Conservation (phyloP, 2,797 vertebrate genomes). For the Tauraco hartlaubi region DNA sequence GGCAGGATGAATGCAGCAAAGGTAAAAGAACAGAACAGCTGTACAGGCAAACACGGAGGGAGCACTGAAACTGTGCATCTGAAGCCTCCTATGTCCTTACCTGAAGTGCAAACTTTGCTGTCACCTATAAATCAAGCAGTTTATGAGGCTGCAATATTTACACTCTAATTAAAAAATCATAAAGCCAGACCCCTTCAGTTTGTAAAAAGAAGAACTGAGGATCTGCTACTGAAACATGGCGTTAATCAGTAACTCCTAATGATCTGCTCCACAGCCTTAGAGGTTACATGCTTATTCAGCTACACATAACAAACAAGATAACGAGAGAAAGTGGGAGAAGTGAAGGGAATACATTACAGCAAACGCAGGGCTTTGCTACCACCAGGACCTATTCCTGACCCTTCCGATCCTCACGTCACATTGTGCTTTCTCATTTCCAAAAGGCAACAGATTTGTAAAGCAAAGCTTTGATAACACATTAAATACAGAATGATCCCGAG, state of each 20-base stretch:
- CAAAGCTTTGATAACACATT: slow-evolving; percentile 5
- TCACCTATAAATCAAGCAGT: slow-evolving; percentile 88
- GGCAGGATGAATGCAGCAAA: neutral
- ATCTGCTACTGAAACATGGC: slow-evolving; percentile 74
- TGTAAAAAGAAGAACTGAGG: slow-evolving; percentile 82
- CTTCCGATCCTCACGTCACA: neutral
- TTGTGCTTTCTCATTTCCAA: slow-evolving; percentile 48
- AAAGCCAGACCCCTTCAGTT: slow-evolving; percentile 80
- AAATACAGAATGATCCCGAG: neutral
- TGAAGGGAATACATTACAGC: neutral
- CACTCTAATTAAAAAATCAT: slow-evolving; percentile 91
- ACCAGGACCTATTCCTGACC: neutral
- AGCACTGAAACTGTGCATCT: slow-evolving; percentile 11
- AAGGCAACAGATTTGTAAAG: neutral
- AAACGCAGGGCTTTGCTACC: neutral
- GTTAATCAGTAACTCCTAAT: slow-evolving; percentile 87
- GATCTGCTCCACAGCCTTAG: slow-evolving; percentile 71
- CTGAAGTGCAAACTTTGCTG: slow-evolving; percentile 79
- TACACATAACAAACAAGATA: slow-evolving; percentile 67
- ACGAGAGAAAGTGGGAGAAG: slow-evolving; percentile 52
- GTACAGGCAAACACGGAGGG: neutral
- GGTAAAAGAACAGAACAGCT: neutral
- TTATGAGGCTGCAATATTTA: slow-evolving; percentile 89
- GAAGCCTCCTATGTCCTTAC: slow-evolving; percentile 71
- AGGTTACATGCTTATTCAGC: slow-evolving; percentile 65